Evolutionary conservation across 30 jellyfish, hydroid and myxozoan genomes (phyloP), one percentile per base, ranked within the genome.

Genomic region (Chironex yamaguchii): DNA sequence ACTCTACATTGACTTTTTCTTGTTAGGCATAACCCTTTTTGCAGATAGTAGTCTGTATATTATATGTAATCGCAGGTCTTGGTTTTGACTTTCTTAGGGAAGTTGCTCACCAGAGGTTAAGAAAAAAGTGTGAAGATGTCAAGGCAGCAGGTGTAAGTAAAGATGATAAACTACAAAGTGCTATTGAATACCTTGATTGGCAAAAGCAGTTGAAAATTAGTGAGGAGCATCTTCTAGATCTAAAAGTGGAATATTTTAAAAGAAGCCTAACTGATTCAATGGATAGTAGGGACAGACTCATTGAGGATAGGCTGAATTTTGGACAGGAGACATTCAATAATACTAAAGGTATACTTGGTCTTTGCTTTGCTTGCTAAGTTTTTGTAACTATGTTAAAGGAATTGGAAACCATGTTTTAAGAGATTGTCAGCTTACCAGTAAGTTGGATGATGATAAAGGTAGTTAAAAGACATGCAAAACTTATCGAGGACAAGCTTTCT

Each of bases 291-390:
- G 97, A 91, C 53, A 31, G 93, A 11, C 68, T 91, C 88, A 76
- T 83, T 52, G 97, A 91, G 6, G 97, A 91, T 49, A 79, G 84
- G 42, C 52, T 34, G 90, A 91, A 89, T 36, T 91, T 81, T 58
- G 93, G 95, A 12, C 71, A 67, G 34, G 87, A 65, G 49, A 70
- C 28, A 12, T 91, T 91, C 50, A 69, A 52, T 22, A 29, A 48
- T 29, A 32, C 97, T 2, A 26, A 90, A 49, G 97, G 97, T 84
- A n/a, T 3, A 52, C 22, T 32, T 50, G n/a, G n/a, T n/a, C n/a
- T n/a, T n/a, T n/a, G n/a, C n/a, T n/a, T n/a, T n/a, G n/a, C n/a
- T n/a, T n/a, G n/a, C n/a, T n/a, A n/a, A n/a, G n/a, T n/a, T n/a
- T n/a, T n/a, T n/a, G n/a, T n/a, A n/a, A n/a, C n/a, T n/a, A n/a